Conservation (phyloP, 2,797 vertebrate species). For the Perodicticus potto region DNA sequence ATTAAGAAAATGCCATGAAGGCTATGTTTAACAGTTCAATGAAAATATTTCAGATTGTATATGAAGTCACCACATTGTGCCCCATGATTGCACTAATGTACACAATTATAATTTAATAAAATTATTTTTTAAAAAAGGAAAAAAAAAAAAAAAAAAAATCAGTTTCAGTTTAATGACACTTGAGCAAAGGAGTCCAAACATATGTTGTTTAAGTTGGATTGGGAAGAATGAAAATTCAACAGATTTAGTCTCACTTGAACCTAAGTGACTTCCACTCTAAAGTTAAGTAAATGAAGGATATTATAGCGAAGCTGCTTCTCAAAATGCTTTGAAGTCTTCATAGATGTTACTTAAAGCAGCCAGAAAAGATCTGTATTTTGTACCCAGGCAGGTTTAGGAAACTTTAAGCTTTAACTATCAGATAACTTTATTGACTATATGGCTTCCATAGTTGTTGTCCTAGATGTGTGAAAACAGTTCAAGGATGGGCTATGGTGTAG, state of each 20-base stretch:
- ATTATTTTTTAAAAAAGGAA: too few relatives aligned
- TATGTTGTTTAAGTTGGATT: not conserved
- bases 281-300: not conserved
- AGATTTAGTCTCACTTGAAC: not conserved
- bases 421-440: rapidly evolving
- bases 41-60: too few relatives aligned
- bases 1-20: too few relatives aligned
- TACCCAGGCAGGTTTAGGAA: not conserved
- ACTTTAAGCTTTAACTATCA: too few relatives aligned
- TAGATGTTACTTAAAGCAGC: not conserved
- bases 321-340: too few relatives aligned
- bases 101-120: too few relatives aligned
- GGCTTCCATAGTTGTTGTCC: rapidly evolving
- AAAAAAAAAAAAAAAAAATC: too few relatives aligned
- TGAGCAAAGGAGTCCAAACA: not conserved
- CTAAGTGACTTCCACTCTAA: not conserved
- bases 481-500: not conserved
- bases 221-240: not conserved
- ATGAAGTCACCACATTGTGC: too few relatives aligned
- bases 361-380: too few relatives aligned
- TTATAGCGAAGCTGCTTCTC: not conserved
- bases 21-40: too few relatives aligned
- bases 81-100: too few relatives aligned
- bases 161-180: too few relatives aligned
- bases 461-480: rapidly evolving